A percentile compares a stretch with the other conserved stretches of the same genome.
These are phyloP conservation scores for Salvator merianae DNA, from an alignment of 2,113 vertebrate genomes.

Conservation along the genomic window DNA sequence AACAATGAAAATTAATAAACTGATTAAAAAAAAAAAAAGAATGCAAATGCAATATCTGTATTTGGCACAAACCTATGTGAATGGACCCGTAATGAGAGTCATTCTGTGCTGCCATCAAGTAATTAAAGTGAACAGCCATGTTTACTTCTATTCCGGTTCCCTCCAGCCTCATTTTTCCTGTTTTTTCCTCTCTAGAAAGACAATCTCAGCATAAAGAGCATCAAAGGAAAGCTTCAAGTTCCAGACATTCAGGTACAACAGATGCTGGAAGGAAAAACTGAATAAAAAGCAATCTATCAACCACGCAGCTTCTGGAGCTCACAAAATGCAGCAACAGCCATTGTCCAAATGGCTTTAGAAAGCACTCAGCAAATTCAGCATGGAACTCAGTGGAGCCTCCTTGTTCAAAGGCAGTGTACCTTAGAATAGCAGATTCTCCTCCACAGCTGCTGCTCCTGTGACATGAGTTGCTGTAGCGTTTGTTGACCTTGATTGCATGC, in stretches of 20 bases:
- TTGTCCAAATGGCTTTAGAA: neutral
- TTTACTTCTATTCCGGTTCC: no score
- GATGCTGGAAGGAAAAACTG: neutral
- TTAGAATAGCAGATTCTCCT: neutral
- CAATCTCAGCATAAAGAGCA: constrained; percentile 55
- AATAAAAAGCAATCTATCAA: no score
- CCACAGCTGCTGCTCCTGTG: no score
- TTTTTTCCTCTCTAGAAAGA: constrained; percentile 26
- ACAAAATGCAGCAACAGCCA: neutral
- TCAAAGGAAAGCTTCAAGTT: constrained; percentile 47
- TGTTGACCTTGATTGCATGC: no score
- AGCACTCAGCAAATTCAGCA: neutral
- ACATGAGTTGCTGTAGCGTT: no score
- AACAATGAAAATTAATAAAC: no score
- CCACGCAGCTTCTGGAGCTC: neutral
- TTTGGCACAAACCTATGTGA: no score
- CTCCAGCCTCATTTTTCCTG: constrained; percentile 23
- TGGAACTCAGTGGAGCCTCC: neutral
- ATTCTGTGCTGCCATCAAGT: no score
- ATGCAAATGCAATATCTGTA: no score
- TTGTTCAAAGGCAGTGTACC: neutral
- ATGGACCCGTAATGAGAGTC: no score
- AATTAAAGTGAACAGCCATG: no score
- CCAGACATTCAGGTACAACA: constrained; percentile 58
- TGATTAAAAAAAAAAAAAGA: no score